phyloP scores from a whole-genome alignment of 2,113 vertebrate species.

The Lethenteron reissneri region DNA sequence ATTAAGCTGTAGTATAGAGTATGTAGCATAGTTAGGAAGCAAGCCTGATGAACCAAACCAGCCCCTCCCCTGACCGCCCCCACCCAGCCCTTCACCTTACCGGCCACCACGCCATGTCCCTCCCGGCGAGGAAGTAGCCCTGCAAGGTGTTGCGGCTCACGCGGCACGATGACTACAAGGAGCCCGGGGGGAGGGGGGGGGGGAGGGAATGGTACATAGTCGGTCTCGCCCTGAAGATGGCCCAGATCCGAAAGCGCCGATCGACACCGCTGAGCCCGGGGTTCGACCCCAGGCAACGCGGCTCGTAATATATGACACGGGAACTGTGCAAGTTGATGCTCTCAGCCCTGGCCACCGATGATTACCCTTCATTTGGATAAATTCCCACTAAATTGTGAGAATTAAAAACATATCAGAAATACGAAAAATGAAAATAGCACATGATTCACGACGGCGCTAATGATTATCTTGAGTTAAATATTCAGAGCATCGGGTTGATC shows the following conservation, averaged over 20 bases:
- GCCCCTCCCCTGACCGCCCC: background rate
- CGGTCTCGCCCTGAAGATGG: background rate
- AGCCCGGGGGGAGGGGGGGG: slow-evolving; percentile 9
- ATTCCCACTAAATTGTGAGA: too few species aligned
- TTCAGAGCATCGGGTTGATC: too few species aligned
- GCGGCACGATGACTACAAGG: slow-evolving; percentile 50
- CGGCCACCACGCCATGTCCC: slow-evolving; percentile 73
- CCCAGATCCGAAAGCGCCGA: background rate
- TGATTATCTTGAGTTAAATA: too few species aligned
- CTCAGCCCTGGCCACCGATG: background rate
- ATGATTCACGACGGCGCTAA: too few species aligned
- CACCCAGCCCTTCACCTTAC: slow-evolving; percentile 24
- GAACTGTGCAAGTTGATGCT: background rate
- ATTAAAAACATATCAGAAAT: too few species aligned
- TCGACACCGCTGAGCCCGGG: background rate
- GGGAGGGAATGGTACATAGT: background rate
- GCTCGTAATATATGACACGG: background rate
- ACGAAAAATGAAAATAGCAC: too few species aligned
- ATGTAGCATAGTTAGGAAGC: background rate
- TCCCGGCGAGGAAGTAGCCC: slow-evolving; percentile 62
- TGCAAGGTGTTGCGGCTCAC: slow-evolving; percentile 50
- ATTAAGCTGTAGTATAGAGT: background rate
- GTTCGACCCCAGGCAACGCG: background rate
- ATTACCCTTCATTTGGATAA: too few species aligned
- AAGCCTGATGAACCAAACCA: background rate